These are phyloP conservation scores for Decapterus maruadsi DNA, from an alignment of 2,797 vertebrate species.

Conservation along the genomic window DNA sequence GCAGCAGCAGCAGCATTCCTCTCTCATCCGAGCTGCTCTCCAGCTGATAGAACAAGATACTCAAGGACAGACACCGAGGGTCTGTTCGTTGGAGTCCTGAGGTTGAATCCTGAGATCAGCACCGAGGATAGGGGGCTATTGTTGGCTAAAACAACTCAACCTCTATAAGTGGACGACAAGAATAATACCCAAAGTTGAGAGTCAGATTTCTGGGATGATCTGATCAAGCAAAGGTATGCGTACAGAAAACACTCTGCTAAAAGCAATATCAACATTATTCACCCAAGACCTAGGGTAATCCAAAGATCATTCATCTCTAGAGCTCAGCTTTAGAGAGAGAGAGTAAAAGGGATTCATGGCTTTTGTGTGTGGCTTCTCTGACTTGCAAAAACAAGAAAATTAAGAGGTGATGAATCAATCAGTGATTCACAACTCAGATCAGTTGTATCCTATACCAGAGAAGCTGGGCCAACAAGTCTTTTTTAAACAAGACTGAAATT, in stretches of 20 bases:
- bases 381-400: conserved; percentile 52
- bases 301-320: conserved; percentile 60
- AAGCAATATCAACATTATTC: conserved; percentile 68
- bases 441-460: background rate
- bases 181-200: conserved; percentile 73
- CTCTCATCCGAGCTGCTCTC: conserved; percentile 52
- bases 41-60: conserved; percentile 74
- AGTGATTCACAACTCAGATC: conserved; percentile 20
- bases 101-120: conserved; percentile 69
- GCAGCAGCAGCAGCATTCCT: conserved; percentile 62
- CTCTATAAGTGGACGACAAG: conserved; percentile 65
- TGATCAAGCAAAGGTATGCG: conserved; percentile 79
- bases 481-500: conserved; percentile 29
- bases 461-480: background rate
- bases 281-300: conserved; percentile 56
- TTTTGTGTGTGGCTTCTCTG: conserved; percentile 37
- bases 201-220: conserved; percentile 82
- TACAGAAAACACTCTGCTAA: conserved; percentile 79
- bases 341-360: conserved; percentile 14
- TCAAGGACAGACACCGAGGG: conserved; percentile 50
- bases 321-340: conserved; percentile 30
- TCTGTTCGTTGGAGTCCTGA: conserved; percentile 56
- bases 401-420: conserved; percentile 23
- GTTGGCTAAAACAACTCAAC: conserved; percentile 76
- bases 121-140: conserved; percentile 66